phyloP scores from a whole-genome alignment of 2,113 vertebrate genomes.

The Promerops cafer region DNA sequence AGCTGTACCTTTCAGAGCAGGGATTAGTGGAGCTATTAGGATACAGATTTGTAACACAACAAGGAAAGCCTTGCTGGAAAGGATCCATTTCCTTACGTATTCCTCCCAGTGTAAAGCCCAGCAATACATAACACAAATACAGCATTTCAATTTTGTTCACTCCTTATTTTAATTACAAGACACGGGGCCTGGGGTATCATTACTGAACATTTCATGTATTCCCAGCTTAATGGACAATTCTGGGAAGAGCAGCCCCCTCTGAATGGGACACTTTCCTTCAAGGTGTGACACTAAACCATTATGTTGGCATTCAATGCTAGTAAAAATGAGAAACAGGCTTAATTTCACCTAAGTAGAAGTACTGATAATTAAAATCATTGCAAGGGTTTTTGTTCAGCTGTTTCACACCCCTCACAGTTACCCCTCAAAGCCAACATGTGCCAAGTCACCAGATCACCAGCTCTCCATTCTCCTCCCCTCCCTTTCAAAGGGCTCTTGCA shows the following conservation, averaged over 20 bases:
- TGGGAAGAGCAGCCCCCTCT: neutral
- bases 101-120: neutral
- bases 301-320: neutral
- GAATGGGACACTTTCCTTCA: neutral
- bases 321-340: neutral
- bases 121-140: neutral
- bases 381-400: neutral
- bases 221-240: neutral
- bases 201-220: neutral
- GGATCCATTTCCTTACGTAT: neutral
- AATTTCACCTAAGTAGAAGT: neutral
- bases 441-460: neutral
- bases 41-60: neutral
- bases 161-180: neutral
- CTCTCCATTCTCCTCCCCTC: neutral
- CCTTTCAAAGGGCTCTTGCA: conserved; percentile 19
- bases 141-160: neutral
- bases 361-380: neutral
- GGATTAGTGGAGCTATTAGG: neutral
- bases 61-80: neutral
- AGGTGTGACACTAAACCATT: neutral
- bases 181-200: neutral
- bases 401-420: neutral
- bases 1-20: neutral
- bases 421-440: neutral